Conservation (phyloP, 2,797 vertebrate species). For the Macrochelys suwanniensis region DNA sequence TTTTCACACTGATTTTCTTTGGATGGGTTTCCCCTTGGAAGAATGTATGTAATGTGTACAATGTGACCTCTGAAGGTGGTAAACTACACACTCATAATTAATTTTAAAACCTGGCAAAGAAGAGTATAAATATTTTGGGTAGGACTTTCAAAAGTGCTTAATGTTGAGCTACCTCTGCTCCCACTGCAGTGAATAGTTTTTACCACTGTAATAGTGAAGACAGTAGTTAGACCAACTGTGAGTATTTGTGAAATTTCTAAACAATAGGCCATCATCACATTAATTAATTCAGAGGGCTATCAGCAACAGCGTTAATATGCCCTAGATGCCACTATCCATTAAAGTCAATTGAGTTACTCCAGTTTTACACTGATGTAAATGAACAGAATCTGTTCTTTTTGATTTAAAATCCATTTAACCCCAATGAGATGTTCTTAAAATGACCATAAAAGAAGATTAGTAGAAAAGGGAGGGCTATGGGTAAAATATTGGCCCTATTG, state of each 20-base stretch:
- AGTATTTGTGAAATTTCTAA: neutral
- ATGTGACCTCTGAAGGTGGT: neutral
- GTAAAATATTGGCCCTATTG: neutral
- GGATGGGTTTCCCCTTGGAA: neutral
- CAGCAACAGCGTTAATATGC: neutral
- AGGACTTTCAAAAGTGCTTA: neutral
- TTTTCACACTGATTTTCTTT: neutral
- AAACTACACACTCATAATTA: neutral
- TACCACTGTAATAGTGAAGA: neutral
- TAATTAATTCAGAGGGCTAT: neutral
- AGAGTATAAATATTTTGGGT: neutral
- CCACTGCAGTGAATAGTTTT: neutral
- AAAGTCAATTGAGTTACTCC: neutral
- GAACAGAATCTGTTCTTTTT: neutral
- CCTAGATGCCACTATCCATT: neutral
- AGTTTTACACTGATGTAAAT: neutral
- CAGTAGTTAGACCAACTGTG: neutral
- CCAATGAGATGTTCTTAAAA: neutral
- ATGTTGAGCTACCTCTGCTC: neutral
- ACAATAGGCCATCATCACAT: neutral
- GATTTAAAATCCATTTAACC: neutral
- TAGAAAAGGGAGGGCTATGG: neutral
- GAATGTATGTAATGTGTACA: neutral
- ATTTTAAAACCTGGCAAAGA: neutral
- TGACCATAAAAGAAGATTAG: neutral